Percentiles rank a stretch among this genome's conserved stretches.
phyloP scores from a whole-genome alignment of 2,113 vertebrate species.

The Xyrauchen texanus region DNA sequence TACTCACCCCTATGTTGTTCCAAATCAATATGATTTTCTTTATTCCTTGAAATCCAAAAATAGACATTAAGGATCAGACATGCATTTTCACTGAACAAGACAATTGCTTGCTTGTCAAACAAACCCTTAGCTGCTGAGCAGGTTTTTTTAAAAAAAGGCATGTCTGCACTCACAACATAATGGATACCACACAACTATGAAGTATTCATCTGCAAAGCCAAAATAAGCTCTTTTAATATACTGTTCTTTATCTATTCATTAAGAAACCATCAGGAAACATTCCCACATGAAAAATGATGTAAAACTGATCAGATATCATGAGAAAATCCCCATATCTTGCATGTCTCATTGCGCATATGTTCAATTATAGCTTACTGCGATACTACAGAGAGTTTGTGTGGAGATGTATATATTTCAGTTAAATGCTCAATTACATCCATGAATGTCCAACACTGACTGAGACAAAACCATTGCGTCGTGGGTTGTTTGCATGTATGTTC shows the following conservation, averaged over 20 bases:
- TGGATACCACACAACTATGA: conserved; percentile 12
- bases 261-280: conserved; percentile 34
- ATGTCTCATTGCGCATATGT: conserved; percentile 10
- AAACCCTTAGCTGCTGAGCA: too few relatives aligned
- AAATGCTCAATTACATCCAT: neutral
- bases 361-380: conserved; percentile 13
- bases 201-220: conserved; percentile 3
- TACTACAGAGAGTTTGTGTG: neutral
- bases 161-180: neutral
- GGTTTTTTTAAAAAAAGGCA: neutral
- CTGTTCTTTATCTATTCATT: conserved; percentile 45
- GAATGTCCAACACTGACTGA: neutral
- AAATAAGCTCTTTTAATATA: conserved; percentile 42
- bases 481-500: neutral
- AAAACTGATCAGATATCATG: conserved; percentile 46
- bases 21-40: too few relatives aligned
- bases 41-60: too few relatives aligned
- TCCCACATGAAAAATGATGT: neutral
- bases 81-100: too few relatives aligned
- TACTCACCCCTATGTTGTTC: too few relatives aligned
- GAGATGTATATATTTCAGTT: neutral
- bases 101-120: too few relatives aligned
- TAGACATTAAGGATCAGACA: too few relatives aligned
- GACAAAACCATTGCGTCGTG: conserved; percentile 20
- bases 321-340: conserved; percentile 40